These are phyloP conservation scores for Pygoscelis adeliae DNA, from an alignment of 2,113 vertebrate genomes.

Conservation along the genomic window DNA sequence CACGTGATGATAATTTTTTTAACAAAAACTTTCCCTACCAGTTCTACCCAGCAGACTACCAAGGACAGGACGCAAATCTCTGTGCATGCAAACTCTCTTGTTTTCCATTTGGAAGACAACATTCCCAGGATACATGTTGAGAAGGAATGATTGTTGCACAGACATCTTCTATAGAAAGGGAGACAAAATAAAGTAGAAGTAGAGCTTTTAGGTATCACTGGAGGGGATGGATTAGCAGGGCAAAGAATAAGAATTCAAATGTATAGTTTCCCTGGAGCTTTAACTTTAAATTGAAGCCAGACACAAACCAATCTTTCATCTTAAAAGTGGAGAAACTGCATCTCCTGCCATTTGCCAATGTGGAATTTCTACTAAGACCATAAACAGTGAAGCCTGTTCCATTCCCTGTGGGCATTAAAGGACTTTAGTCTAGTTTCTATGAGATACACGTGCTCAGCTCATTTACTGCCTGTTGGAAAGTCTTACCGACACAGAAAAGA, in stretches of 20 bases:
- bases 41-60: not conserved
- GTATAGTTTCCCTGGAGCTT: not conserved
- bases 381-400: not conserved
- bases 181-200: not conserved
- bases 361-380: not conserved
- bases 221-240: not conserved
- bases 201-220: not conserved
- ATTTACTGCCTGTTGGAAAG: not conserved
- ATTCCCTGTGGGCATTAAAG: not conserved
- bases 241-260: not conserved
- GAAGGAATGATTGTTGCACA: not conserved
- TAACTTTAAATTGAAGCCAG: constrained; percentile 1
- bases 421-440: not conserved
- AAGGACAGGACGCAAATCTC: not conserved
- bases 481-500: not conserved
- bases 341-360: not conserved
- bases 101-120: not conserved
- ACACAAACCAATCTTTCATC: not conserved
- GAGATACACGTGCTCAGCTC: not conserved
- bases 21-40: not conserved
- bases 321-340: not conserved
- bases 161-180: not conserved
- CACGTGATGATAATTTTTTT: fast-evolving
- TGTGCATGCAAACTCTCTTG: not conserved
- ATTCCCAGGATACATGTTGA: not conserved